Percentiles rank a stretch among this genome's conserved stretches.
phyloP scores from a whole-genome alignment of 2,888 invertebrate species.

The Lysandra bellargus region DNA sequence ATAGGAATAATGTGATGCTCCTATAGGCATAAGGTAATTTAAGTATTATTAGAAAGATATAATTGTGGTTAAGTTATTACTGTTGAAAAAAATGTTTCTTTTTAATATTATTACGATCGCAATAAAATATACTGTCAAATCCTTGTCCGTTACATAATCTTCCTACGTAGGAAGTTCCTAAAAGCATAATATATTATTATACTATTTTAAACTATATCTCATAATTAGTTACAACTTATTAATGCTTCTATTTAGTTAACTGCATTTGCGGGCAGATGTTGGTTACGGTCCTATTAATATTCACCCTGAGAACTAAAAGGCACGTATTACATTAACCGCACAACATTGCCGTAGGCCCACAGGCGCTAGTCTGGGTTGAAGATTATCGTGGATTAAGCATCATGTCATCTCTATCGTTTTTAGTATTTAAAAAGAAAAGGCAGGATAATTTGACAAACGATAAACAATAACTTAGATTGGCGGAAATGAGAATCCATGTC shows the following conservation, averaged over 20 bases:
- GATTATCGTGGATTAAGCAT: neutral
- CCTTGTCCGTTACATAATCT: neutral
- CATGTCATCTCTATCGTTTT: neutral
- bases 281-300: slow-evolving; percentile 8
- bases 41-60: no score
- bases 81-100: no score
- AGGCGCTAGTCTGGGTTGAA: neutral
- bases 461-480: no score
- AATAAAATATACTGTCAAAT: neutral
- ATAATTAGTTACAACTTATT: neutral
- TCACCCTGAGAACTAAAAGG: slow-evolving; percentile 7
- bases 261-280: neutral
- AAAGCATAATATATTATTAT: neutral
- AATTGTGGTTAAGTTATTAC: no score
- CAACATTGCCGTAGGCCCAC: neutral
- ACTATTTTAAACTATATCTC: no score
- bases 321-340: slow-evolving; percentile 8
- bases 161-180: neutral
- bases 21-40: neutral
- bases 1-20: neutral
- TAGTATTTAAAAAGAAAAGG: no score
- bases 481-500: no score
- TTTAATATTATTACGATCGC: no score
- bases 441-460: no score
- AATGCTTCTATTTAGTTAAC: neutral